Percentiles rank a stretch among this genome's conserved stretches.
These are phyloP conservation scores for Malurus alboscapulatus DNA, from an alignment of 2,113 vertebrate species.

Conservation along the genomic window DNA sequence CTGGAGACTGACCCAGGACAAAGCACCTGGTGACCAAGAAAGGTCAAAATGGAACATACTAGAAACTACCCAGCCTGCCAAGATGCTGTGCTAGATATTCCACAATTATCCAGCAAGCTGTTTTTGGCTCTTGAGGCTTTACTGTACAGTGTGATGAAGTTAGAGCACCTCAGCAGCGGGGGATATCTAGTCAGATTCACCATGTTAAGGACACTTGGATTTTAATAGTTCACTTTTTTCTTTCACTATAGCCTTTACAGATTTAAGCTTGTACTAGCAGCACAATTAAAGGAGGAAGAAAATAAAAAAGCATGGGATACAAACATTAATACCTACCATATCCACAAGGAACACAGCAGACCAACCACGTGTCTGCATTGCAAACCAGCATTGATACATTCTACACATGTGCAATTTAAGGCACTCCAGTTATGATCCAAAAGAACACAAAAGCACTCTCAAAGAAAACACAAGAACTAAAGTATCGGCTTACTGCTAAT, in stretches of 20 bases:
- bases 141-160: not conserved
- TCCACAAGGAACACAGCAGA: not conserved
- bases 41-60: not conserved
- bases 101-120: not conserved
- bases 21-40: not conserved
- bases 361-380: not conserved
- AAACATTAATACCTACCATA: not conserved
- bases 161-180: not conserved
- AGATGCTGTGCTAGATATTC: not conserved
- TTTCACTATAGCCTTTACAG: not conserved
- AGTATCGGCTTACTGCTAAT: slow-evolving; percentile 44
- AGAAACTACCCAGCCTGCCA: not conserved
- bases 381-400: not conserved
- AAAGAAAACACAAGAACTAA: not conserved
- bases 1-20: not conserved
- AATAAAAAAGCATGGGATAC: not conserved
- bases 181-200: not conserved
- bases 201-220: not conserved
- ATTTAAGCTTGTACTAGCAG: not conserved
- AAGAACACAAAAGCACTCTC: not conserved
- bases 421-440: not conserved
- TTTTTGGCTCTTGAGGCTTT: not conserved
- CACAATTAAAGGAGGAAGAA: not conserved
- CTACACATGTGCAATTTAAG: not conserved
- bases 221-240: not conserved